phyloP scores from a whole-genome alignment of 2,888 invertebrate species.

The Campaea margaritaria region DNA sequence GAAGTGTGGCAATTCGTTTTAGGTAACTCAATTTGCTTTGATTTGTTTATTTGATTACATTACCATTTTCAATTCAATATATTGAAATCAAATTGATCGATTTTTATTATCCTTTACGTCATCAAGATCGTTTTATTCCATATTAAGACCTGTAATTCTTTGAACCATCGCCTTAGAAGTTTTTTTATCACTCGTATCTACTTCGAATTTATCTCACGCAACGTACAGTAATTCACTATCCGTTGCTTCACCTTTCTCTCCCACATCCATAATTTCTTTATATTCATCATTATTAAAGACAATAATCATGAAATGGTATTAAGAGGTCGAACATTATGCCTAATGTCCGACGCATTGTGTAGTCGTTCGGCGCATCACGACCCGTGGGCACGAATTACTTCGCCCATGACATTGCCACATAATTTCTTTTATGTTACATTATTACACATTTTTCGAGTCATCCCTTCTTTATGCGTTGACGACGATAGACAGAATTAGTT shows the following conservation, averaged over 20 bases:
- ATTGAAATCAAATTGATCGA: neutral
- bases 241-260: slow-evolving; percentile 50
- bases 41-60: slow-evolving; percentile 31
- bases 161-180: neutral
- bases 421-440: slow-evolving; percentile 58
- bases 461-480: slow-evolving; percentile 29
- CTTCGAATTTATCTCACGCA: slow-evolving; percentile 41
- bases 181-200: slow-evolving; percentile 27
- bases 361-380: slow-evolving; percentile 77
- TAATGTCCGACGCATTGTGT: slow-evolving; percentile 71
- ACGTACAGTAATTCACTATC: slow-evolving; percentile 35
- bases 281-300: slow-evolving; percentile 68
- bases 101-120: slow-evolving; percentile 4
- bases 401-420: slow-evolving; percentile 79
- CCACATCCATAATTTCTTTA: slow-evolving; percentile 57
- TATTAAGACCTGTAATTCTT: neutral
- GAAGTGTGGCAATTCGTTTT: slow-evolving; percentile 40
- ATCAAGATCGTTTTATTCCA: neutral
- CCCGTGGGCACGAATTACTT: slow-evolving; percentile 65
- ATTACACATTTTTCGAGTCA: slow-evolving; percentile 42
- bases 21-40: slow-evolving; percentile 36
- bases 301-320: slow-evolving; percentile 64
- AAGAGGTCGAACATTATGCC: slow-evolving; percentile 65
- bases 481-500: slow-evolving; percentile 36
- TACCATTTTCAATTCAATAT: slow-evolving; percentile 23